Conservation (phyloP, 2,113 vertebrate species). For the Rhinoderma darwinii region DNA sequence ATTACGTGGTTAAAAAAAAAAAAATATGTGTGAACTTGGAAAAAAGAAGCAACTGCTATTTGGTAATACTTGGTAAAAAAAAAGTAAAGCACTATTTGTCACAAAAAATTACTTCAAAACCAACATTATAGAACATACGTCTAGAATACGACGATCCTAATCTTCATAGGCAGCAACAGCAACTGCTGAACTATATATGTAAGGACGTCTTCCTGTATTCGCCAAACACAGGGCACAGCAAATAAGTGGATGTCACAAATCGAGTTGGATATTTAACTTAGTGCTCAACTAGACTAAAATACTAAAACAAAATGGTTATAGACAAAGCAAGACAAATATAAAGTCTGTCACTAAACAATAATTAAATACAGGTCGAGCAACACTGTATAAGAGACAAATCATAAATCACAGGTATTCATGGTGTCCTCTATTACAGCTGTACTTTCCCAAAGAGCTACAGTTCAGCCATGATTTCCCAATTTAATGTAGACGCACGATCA, state of each 20-base stretch:
- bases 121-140: background rate
- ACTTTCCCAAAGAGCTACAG: background rate
- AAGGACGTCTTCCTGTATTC: background rate
- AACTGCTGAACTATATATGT: background rate
- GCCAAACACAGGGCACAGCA: background rate
- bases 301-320: background rate
- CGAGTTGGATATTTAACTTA: background rate
- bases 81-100: too few relatives aligned
- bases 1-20: too few relatives aligned
- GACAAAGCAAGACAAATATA: background rate
- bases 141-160: background rate
- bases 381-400: background rate
- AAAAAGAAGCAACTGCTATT: too few relatives aligned
- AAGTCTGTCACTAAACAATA: constrained; percentile 5
- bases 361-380: background rate
- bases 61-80: too few relatives aligned
- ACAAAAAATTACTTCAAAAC: background rate
- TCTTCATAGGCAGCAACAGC: background rate
- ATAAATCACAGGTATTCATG: too few relatives aligned
- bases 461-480: background rate
- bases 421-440: background rate
- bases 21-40: too few relatives aligned
- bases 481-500: background rate
- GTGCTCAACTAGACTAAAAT: background rate
- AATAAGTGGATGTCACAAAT: background rate